phyloP scores from a whole-genome alignment of 2,113 vertebrate species.

The Equus quagga region DNA sequence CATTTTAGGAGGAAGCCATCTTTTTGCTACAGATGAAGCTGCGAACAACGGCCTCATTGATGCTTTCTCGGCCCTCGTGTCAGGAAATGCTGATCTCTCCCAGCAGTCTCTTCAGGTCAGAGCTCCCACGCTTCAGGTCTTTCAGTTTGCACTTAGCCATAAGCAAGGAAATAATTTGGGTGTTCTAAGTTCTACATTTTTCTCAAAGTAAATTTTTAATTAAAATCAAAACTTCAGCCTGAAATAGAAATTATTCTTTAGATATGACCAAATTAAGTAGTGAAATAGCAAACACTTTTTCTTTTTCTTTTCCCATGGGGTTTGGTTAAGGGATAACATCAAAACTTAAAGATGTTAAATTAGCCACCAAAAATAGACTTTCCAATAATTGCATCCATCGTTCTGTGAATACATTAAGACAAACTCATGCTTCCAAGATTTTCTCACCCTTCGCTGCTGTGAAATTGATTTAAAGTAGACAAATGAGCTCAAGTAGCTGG shows the following conservation, averaged over 20 bases:
- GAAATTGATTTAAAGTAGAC: not conserved
- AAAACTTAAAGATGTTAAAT: not conserved
- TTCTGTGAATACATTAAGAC: not conserved
- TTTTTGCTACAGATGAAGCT: constrained; percentile 51
- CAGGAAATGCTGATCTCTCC: constrained; percentile 73
- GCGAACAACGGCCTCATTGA: constrained; percentile 82
- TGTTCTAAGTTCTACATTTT: not conserved
- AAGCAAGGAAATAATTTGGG: not conserved
- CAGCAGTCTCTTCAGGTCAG: constrained; percentile 87
- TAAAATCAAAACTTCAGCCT: constrained; percentile 27
- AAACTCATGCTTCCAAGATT: not conserved
- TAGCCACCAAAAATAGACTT: not conserved
- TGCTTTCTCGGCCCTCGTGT: constrained; percentile 80
- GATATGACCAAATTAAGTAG: not conserved
- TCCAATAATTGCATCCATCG: not conserved
- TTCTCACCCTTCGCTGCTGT: not conserved
- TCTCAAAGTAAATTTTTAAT: constrained; percentile 20
- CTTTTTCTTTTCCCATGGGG: not conserved
- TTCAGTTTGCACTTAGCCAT: not conserved
- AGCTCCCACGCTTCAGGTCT: not conserved
- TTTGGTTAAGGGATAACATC: not conserved
- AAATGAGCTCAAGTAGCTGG: not conserved
- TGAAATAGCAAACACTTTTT: not conserved
- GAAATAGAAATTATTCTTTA: constrained; percentile 4
- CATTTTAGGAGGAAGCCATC: constrained; percentile 81